These are phyloP conservation scores for Diuraphis noxia DNA, from an alignment of 1,140 invertebrate species.

Conservation along the genomic window DNA sequence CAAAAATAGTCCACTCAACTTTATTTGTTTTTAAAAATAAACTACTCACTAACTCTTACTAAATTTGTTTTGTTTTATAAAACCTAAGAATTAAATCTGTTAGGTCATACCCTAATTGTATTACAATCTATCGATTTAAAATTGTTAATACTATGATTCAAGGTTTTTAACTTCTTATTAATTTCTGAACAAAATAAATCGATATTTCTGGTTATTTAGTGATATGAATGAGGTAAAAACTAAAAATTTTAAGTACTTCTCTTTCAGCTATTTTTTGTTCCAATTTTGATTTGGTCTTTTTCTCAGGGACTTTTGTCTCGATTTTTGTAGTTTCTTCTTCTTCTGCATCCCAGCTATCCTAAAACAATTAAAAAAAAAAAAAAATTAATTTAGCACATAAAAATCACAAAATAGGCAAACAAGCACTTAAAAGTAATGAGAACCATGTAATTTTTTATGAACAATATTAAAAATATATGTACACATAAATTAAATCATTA, in stretches of 20 bases:
- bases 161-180: too few species aligned
- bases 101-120: too few species aligned
- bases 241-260: conserved; percentile 63
- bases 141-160: too few species aligned
- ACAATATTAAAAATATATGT: not conserved
- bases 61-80: too few species aligned
- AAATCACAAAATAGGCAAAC: not conserved
- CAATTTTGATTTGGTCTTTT: conserved; percentile 71
- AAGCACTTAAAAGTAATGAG: not conserved
- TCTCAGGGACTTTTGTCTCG: conserved; percentile 61
- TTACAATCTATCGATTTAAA: too few species aligned
- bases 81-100: too few species aligned
- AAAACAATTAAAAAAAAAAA: conserved; percentile 55
- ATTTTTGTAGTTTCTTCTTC: conserved; percentile 60
- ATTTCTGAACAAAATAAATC: too few species aligned
- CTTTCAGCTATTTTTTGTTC: conserved; percentile 76
- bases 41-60: too few species aligned
- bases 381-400: not conserved
- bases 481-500: not conserved
- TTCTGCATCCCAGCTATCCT: conserved; percentile 85
- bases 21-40: too few species aligned
- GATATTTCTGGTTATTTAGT: not conserved
- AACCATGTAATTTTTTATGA: not conserved
- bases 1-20: too few species aligned
- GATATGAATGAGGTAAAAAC: conserved; percentile 49